Percentiles rank a stretch among this genome's conserved stretches.
These are phyloP conservation scores for Pelecanus crispus DNA, from an alignment of 2,113 vertebrate species.

Conservation along the genomic window DNA sequence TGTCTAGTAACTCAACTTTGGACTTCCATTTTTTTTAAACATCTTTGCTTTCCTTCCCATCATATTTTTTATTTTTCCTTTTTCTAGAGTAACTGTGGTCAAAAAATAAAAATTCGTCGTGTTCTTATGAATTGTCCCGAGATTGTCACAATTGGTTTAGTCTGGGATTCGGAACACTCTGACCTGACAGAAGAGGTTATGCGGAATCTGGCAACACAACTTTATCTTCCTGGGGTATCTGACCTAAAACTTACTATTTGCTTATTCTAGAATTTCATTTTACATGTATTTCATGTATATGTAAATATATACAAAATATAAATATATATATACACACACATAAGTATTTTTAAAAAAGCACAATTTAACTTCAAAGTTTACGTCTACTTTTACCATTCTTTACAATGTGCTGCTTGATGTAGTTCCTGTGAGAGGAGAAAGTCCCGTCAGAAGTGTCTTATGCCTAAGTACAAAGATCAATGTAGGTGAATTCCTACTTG, in stretches of 20 bases:
- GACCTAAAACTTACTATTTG: neutral
- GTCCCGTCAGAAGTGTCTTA: neutral
- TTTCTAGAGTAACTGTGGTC: constrained; percentile 91
- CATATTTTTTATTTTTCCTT: neutral
- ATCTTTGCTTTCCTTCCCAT: neutral
- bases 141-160: constrained; percentile 93
- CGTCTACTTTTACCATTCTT: neutral
- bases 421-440: neutral
- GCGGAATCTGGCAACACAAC: constrained; percentile 83
- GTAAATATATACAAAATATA: neutral
- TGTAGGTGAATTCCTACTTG: neutral
- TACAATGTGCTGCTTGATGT: neutral
- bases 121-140: constrained; percentile 97
- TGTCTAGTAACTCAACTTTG: neutral
- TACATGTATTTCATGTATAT: neutral
- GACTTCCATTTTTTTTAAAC: neutral
- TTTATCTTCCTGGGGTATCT: constrained; percentile 87
- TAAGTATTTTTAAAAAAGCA: neutral
- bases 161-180: constrained; percentile 96
- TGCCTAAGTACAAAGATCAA: neutral
- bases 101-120: constrained; percentile 90
- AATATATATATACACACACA: accelerated
- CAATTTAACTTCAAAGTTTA: neutral
- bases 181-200: constrained; percentile 91
- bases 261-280: neutral